Evolutionary conservation across 2,888 invertebrate species (phyloP).

Genomic region (Rhingia rostrata): DNA sequence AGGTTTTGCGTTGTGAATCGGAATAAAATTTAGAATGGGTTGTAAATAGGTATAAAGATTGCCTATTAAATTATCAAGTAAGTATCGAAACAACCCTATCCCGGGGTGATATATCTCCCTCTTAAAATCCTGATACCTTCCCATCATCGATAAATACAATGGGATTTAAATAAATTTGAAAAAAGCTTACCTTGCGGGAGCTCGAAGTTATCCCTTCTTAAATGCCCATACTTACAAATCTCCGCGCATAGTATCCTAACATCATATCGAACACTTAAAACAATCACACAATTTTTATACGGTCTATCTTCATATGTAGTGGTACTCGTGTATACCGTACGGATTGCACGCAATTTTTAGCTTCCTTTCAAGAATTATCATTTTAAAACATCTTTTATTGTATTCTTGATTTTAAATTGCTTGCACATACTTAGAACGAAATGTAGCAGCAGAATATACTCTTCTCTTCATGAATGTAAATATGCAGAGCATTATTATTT

Average conservation of each 20-base stretch:
- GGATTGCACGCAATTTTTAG: conserved; percentile 61
- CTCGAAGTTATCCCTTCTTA: not conserved
- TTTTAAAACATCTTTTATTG: conserved; percentile 66
- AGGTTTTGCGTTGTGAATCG: too few species aligned
- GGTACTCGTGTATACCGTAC: conserved; percentile 7
- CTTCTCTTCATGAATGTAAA: conserved; percentile 62
- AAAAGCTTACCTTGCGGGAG: not conserved
- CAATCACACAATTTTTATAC: conserved; percentile 17
- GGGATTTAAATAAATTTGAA: too few species aligned
- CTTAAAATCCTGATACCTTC: too few species aligned
- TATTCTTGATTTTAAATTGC: conserved; percentile 62
- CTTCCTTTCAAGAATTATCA: conserved; percentile 65
- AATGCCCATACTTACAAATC: conserved; percentile 39
- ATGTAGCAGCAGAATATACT: conserved; percentile 45
- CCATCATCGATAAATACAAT: too few species aligned
- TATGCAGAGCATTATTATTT: conserved; percentile 63
- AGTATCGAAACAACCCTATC: too few species aligned
- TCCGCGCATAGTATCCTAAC: conserved; percentile 28
- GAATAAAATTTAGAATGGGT: too few species aligned
- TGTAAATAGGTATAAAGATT: too few species aligned
- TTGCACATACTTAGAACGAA: conserved; percentile 62
- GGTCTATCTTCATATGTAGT: conserved; percentile 15
- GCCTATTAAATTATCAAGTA: too few species aligned
- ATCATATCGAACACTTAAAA: conserved; percentile 15
- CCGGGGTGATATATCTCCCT: too few species aligned